Base-by-base conservation (phyloP, 2,888 invertebrate species). In the Acrobasis repandana region DNA sequence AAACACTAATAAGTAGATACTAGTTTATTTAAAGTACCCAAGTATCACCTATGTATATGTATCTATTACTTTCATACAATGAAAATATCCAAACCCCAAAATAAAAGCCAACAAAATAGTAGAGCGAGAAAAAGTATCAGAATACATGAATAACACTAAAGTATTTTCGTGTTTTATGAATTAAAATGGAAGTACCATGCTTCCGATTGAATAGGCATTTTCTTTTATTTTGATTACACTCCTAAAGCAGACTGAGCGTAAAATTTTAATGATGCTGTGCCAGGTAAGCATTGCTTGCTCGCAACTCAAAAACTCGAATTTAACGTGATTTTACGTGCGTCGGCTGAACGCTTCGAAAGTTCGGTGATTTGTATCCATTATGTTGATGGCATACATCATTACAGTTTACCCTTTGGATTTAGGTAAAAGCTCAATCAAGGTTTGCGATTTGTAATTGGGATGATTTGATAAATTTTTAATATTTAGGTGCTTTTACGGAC, bases 231-330 rank as follows among this genome's bases (percentile, higher is more conserved):
- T 62, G 56, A 63, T 57, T 68, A 65, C 68, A 67, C 63, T 60
- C 47, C 61, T 66, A 61, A 65, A 65, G 33, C 61, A 70, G 59
- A 34, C 66, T 52, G 51, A 69, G 77, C 75, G 71, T 72, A 51
- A 71, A 71, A 69, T 72, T 77, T 78, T 77, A 77, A 77, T 75
- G 77, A 77, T 65, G 67, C 67, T 63, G 63, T 66, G 64, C 68
- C 67, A 65, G 66, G 61, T 57, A 60, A 66, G 66, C 69, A 70
- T 66, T 71, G 66, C 70, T 74, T 61, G 54, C 61, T 62, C 56
- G 63, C 52, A 43, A 43, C 67, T 51, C 34, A 66, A 64, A 73
- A 70, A 63, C 10, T 58, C 62, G 50, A 65, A 67, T 66, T 63
- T 57, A 63, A 66, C 67, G 63, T 61, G 60, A 65, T 66, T 66